Conservation (phyloP, 2,113 vertebrate species). For the Limnothrissa miodon region DNA sequence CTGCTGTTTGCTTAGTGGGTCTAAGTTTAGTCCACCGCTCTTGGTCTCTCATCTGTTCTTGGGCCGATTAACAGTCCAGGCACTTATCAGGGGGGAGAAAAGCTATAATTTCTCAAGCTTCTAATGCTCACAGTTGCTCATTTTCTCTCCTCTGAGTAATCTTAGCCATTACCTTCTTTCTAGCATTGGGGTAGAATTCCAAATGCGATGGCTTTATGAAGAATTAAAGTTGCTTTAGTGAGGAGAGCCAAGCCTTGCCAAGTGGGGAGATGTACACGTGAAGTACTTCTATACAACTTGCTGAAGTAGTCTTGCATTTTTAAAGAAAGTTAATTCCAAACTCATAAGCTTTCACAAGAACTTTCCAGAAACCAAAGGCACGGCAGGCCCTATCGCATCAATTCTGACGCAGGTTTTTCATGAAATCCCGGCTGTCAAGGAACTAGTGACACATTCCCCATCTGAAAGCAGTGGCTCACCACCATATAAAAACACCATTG, state of each 20-base stretch:
- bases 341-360: neutral
- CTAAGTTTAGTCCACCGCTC: conserved; percentile 33
- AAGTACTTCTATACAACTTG: conserved; percentile 41
- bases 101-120: conserved; percentile 58
- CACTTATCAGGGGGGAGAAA: conserved; percentile 57
- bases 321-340: neutral
- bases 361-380: neutral
- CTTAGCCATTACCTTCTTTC: conserved; percentile 44
- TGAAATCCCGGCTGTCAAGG: conserved; percentile 12
- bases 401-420: neutral
- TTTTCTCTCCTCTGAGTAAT: conserved; percentile 59
- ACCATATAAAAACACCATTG: neutral
- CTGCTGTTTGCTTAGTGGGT: conserved; percentile 27
- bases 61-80: conserved; percentile 64
- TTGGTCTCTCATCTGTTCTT: conserved; percentile 58
- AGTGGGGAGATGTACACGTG: conserved; percentile 43
- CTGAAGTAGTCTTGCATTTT: neutral
- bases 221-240: conserved; percentile 63
- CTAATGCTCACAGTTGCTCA: conserved; percentile 60
- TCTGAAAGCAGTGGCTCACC: neutral
- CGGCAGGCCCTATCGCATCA: neutral
- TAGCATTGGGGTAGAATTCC: conserved; percentile 47
- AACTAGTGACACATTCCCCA: conserved; percentile 2
- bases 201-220: conserved; percentile 45
- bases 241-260: conserved; percentile 42